Evolutionary conservation across 2,797 vertebrate species (phyloP), one percentile per base, ranked within the genome.

Genomic region (Acomys russatus): DNA sequence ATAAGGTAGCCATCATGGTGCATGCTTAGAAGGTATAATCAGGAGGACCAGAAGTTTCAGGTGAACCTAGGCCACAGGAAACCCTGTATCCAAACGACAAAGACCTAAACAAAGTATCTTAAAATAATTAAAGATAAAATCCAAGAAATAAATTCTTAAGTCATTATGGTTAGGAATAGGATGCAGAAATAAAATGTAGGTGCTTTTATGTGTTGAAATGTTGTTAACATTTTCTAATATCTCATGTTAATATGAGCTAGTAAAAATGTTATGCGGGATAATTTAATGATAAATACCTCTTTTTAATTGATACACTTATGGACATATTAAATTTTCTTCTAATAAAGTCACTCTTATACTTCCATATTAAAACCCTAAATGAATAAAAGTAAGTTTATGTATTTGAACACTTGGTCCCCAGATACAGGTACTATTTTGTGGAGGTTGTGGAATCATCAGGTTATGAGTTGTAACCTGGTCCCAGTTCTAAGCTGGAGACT

Each of bases 101-200:
- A 85, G 54, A 85, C 51, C 51, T 5, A 70, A 85, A 54, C 7
- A 71, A 68, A 85, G 25, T 54, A 44, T 44, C 44, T 44, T 44
- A 59, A 59, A 59, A 18, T 15, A 15, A 49, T 51, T 74, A 83
- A 35, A 83, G 15, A 54, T 25, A 9, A 80, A 90, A 80, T 20
- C 6, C 17, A 93, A 87, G 22, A 12, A 74, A 79, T 14, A 70
- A 71, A 77, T 63, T 63, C 38, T 76, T 88, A 59, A 35, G 35
- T 25, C 76, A 23, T n/a, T 76, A 30, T 64, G 63, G 15, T 15
- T 88, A 61, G 23, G 51, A 83, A 54, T 18, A 68, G 0, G 7
- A 88, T 74, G 17, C 64, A 20, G 15, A 76, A 80, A 76, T 51
- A 68, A 92, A 94, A 88, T 88, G 63, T 79, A 73, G 59, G 38